A percentile compares a stretch with the other conserved stretches of the same genome.
Conservation (phyloP, 1,140 invertebrate species). For the Temnothorax longispinosus region DNA sequence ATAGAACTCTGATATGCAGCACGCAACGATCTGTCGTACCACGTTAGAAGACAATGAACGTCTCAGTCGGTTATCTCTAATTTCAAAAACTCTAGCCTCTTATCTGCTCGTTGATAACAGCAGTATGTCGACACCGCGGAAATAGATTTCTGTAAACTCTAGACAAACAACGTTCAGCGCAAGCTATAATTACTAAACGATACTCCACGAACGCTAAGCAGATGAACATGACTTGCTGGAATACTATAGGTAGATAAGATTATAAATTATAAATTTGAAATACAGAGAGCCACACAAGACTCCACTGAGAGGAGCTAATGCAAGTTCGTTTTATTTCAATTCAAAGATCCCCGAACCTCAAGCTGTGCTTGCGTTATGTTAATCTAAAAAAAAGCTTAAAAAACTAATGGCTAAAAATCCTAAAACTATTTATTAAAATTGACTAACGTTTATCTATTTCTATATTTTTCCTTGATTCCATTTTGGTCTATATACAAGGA, state of each 20-base stretch:
- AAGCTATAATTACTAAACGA: too few species aligned
- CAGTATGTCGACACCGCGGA: not conserved
- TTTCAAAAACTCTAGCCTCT: conserved; percentile 32
- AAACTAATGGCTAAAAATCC: not conserved
- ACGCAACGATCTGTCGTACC: not conserved
- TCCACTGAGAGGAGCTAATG: not conserved
- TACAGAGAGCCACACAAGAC: not conserved
- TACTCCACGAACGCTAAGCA: not conserved
- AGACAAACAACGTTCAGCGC: not conserved
- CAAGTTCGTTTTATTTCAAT: not conserved
- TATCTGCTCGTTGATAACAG: conserved; percentile 41
- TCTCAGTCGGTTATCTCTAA: conserved; percentile 9
- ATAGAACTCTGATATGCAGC: not conserved
- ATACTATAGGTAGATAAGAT: not conserved
- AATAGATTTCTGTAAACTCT: not conserved
- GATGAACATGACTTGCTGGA: not conserved
- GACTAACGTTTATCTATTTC: not conserved
- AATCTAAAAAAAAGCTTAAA: not conserved
- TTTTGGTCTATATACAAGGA: not conserved
- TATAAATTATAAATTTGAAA: conserved; percentile 10
- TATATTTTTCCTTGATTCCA: not conserved
- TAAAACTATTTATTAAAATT: not conserved
- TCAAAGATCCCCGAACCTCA: not conserved
- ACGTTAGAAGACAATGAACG: not conserved
- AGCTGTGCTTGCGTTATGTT: not conserved